phyloP scores from a whole-genome alignment of 2,888 invertebrate species.

The Proisotoma minuta region DNA sequence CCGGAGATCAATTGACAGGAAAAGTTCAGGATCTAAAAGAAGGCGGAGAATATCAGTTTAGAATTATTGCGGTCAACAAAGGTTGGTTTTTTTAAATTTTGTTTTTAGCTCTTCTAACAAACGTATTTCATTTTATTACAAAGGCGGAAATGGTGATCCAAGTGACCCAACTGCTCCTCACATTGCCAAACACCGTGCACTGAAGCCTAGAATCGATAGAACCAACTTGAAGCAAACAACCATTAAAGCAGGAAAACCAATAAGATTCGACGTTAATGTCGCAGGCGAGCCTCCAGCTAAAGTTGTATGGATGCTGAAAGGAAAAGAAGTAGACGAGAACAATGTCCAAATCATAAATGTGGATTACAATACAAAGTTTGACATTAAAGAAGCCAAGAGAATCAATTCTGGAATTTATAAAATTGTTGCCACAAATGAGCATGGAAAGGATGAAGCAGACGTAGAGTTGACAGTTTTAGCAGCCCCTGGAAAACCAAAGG shows the following conservation, averaged over 20 bases:
- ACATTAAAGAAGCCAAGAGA: conserved; percentile 70
- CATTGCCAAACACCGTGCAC: conserved; percentile 76
- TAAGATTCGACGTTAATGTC: conserved; percentile 89
- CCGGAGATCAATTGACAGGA: conserved; percentile 68
- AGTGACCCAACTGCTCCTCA: conserved; percentile 87
- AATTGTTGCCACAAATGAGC: conserved; percentile 82
- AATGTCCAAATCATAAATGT: conserved; percentile 75
- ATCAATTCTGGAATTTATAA: conserved; percentile 86
- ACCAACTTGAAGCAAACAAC: conserved; percentile 85
- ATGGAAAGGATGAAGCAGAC: conserved; percentile 87
- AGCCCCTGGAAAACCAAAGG: conserved; percentile 79
- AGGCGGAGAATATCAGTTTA: conserved; percentile 85
- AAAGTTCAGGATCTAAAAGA: conserved; percentile 81
- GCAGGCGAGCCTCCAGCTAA: conserved; percentile 88
- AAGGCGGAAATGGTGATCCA: conserved; percentile 76
- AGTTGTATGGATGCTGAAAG: conserved; percentile 82
- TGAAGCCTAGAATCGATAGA: conserved; percentile 82
- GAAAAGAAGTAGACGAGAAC: conserved; percentile 65
- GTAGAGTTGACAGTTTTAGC: conserved; percentile 88
- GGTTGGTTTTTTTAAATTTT: too few species aligned
- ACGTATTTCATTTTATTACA: too few species aligned
- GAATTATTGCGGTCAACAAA: conserved; percentile 86
- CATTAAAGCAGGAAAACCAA: conserved; percentile 83
- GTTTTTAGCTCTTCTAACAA: too few species aligned
- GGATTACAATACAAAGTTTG: conserved; percentile 84